Conservation (phyloP, 2,113 vertebrate genomes). For the Phrynosoma platyrhinos region DNA sequence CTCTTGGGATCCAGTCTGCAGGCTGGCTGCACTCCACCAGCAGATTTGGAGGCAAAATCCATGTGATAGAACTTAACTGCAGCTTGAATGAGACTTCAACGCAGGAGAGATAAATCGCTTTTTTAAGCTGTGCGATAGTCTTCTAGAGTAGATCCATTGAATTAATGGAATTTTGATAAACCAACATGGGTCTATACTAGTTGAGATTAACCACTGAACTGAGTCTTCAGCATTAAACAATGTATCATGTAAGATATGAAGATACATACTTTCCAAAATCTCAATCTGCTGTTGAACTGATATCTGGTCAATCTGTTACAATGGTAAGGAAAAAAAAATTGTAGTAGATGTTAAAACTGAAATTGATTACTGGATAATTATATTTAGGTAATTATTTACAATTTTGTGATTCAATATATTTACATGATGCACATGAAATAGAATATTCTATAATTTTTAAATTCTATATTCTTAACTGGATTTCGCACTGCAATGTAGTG, state of each 20-base stretch:
- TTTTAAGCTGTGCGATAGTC: too few relatives aligned
- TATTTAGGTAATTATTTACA: neutral
- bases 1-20: too few relatives aligned
- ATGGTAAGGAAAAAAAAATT: conserved; percentile 65
- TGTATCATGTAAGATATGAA: neutral
- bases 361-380: neutral
- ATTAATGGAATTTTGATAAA: too few relatives aligned
- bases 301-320: conserved; percentile 75
- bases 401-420: neutral
- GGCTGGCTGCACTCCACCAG: too few relatives aligned
- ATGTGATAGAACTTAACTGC: too few relatives aligned
- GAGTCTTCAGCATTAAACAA: neutral
- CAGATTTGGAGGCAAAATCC: too few relatives aligned
- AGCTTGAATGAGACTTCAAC: too few relatives aligned
- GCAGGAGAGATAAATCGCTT: too few relatives aligned
- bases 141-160: too few relatives aligned
- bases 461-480: neutral
- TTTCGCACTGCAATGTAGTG: neutral
- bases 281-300: conserved; percentile 89
- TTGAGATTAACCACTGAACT: too few relatives aligned
- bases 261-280: conserved; percentile 81
- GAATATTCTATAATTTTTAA: neutral
- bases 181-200: too few relatives aligned
- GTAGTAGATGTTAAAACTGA: conserved; percentile 31
- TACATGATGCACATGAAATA: neutral